Evolutionary conservation across 2,113 vertebrate genomes (phyloP).

Genomic region (Coptodon bakossiorum): DNA sequence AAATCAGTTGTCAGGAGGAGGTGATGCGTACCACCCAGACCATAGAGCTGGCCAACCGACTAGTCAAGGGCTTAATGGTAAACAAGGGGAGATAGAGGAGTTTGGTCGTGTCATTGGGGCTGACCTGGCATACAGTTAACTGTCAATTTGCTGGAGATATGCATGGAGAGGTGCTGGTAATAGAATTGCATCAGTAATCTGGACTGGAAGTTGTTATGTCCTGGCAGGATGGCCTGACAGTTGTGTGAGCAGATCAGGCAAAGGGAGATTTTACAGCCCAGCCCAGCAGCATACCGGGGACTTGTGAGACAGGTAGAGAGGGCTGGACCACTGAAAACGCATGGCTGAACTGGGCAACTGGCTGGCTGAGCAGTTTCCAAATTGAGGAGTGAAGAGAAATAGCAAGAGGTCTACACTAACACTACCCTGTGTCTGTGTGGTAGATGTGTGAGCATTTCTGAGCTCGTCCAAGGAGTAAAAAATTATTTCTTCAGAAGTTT

Average conservation of each 20-base stretch:
- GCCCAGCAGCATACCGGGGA: conserved; percentile 58
- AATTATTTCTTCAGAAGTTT: background rate
- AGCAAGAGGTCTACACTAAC: background rate
- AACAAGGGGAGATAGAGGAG: conserved; percentile 32
- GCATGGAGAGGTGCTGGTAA: conserved; percentile 34
- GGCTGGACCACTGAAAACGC: conserved; percentile 64
- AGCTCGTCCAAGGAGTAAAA: background rate
- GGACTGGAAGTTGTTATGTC: conserved; percentile 42
- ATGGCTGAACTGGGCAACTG: conserved; percentile 66
- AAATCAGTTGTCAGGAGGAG: conserved; percentile 75
- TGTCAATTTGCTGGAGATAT: conserved; percentile 21
- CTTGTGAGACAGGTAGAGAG: conserved; percentile 64
- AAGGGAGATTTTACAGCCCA: conserved; percentile 43
- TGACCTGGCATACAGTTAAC: conserved; percentile 19
- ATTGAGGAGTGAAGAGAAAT: conserved; percentile 46
- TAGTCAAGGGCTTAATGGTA: conserved; percentile 78
- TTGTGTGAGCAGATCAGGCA: conserved; percentile 29
- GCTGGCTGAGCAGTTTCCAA: conserved; percentile 60
- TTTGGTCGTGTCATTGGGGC: conserved; percentile 8
- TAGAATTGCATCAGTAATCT: conserved; percentile 41
- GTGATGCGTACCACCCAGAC: conserved; percentile 72
- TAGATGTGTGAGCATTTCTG: background rate
- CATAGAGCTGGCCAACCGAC: conserved; percentile 71
- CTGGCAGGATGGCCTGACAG: conserved; percentile 35
- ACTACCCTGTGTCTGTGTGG: background rate